phyloP scores from a whole-genome alignment of 2,888 invertebrate genomes.

The Standfussiana lucernea region DNA sequence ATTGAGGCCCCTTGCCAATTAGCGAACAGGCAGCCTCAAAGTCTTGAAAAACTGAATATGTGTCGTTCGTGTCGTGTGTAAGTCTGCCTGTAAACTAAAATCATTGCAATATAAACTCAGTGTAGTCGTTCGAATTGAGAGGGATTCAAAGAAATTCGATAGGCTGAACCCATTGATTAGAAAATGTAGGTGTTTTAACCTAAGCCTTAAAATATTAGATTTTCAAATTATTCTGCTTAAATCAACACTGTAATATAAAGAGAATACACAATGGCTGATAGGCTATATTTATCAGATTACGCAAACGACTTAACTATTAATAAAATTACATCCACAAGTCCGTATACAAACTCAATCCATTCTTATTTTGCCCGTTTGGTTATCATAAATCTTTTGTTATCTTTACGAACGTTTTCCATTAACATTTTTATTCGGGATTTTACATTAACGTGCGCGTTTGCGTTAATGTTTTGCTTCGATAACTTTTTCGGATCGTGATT shows the following conservation, averaged over 20 bases:
- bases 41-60: background rate
- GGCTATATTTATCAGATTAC: constrained; percentile 54
- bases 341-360: constrained; percentile 60
- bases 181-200: background rate
- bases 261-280: background rate
- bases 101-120: background rate
- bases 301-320: constrained; percentile 63
- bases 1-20: background rate
- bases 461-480: constrained; percentile 55
- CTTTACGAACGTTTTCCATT: constrained; percentile 73
- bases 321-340: constrained; percentile 66
- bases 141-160: background rate
- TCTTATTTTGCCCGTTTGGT: constrained; percentile 73
- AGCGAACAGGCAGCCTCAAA: background rate
- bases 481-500: constrained; percentile 18
- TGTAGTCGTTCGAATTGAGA: background rate
- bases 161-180: background rate
- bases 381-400: constrained; percentile 77
- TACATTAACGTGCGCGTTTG: constrained; percentile 56
- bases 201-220: background rate
- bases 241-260: constrained; percentile 1
- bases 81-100: background rate
- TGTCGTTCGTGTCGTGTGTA: background rate
- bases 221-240: background rate
- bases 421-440: constrained; percentile 70